phyloP scores from a whole-genome alignment of 2,888 invertebrate genomes.

The Heliconius ismenius region DNA sequence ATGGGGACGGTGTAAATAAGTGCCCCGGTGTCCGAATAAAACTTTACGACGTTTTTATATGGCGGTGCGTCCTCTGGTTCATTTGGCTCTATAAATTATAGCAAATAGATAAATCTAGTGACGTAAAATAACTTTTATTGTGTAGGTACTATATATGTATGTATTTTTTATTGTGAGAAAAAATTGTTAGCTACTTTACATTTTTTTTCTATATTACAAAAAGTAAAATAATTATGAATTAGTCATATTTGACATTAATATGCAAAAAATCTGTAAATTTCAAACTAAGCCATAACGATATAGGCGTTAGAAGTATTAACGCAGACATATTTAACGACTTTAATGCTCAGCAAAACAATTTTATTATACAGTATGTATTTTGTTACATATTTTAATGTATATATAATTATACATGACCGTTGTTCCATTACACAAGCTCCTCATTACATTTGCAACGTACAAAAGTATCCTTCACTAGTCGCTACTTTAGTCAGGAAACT shows the following conservation, averaged over 20 bases:
- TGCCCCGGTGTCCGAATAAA: conserved; percentile 93
- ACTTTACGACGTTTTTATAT: conserved; percentile 92
- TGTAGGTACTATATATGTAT: background rate
- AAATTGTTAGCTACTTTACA: no score
- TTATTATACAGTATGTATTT: background rate
- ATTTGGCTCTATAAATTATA: conserved; percentile 57
- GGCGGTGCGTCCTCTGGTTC: conserved; percentile 71
- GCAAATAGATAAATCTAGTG: conserved; percentile 6
- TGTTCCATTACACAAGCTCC: conserved; percentile 7
- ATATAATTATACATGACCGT: background rate
- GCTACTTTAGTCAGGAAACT: conserved; percentile 11
- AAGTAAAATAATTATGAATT: background rate
- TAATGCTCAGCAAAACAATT: background rate
- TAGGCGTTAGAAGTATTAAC: background rate
- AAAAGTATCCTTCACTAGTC: conserved; percentile 14
- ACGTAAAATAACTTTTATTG: background rate
- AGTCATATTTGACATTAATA: background rate
- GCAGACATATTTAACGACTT: background rate
- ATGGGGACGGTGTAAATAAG: conserved; percentile 90
- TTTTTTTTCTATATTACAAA: background rate
- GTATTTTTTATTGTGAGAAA: background rate
- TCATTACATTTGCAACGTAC: conserved; percentile 17
- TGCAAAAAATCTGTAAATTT: background rate
- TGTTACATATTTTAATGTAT: background rate
- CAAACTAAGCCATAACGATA: background rate